Evolutionary conservation across 2,797 vertebrate genomes (phyloP).

Genomic region (Sebastes elongatus): DNA sequence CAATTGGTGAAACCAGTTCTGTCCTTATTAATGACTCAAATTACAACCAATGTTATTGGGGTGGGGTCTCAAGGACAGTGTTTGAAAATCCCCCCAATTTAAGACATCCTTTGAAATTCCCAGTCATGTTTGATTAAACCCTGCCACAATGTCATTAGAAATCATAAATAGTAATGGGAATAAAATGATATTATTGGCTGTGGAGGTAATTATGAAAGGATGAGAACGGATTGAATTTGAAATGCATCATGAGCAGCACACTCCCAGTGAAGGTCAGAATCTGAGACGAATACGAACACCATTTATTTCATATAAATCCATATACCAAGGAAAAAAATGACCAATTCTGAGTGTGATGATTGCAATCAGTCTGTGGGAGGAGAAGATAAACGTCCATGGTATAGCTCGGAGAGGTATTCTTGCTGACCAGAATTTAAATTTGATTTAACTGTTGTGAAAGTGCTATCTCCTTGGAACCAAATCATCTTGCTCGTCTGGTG

Average conservation of each 20-base stretch:
- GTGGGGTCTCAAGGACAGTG: not conserved
- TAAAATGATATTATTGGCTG: not conserved
- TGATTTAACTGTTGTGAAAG: not conserved
- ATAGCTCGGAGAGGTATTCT: not conserved
- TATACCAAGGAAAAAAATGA: not conserved
- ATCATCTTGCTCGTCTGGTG: not conserved
- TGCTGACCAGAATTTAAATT: conserved; percentile 6
- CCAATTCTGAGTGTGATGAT: conserved; percentile 6
- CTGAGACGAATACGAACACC: not conserved
- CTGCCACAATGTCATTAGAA: not conserved
- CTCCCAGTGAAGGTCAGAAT: not conserved
- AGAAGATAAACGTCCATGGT: conserved; percentile 3
- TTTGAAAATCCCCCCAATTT: not conserved
- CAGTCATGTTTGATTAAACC: not conserved
- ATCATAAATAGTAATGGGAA: not conserved
- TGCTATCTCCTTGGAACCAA: not conserved
- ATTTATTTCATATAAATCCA: not conserved
- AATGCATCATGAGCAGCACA: not conserved
- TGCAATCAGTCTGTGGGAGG: not conserved
- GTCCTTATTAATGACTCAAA: not conserved
- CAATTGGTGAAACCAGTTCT: not conserved
- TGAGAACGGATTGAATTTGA: not conserved
- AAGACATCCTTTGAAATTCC: not conserved
- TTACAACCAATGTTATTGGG: not conserved
- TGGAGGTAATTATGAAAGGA: not conserved